Base-by-base conservation (phyloP, 2,888 invertebrate genomes). In the Brenthis daphne region DNA sequence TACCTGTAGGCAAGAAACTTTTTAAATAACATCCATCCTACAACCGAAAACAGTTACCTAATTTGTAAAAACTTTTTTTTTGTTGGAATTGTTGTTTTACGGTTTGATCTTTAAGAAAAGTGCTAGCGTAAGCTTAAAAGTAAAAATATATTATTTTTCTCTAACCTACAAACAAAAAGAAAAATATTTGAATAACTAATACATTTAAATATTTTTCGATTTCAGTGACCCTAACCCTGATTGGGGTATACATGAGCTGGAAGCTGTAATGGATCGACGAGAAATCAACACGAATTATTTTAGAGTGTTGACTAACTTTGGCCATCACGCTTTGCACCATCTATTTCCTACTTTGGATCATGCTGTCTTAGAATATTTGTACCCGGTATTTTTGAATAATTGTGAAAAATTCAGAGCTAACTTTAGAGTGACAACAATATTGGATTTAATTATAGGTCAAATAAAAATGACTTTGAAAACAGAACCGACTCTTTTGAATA, bases 271-370 rank as follows among this genome's bases (percentile, higher is more conserved):
- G 79, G 97, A 96, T 80, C 94, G 97, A 50, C 90, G 90, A 3
- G 95, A 96, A 69, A 91, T 96, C 47, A 95, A 95, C 61, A 93
- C 94, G 6, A 94, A 93, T 13, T 89, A 94, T 47, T 95, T 96
- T 79, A 85, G 95, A 68, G 94, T 94, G 5, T 84, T 97, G 77
- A 95, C 96, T 0, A 94, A 95, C 78, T 97, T 96, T 76, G 97
- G 97, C 0, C 95, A 96, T 68, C 97, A 97, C 79, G 90, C 94
- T 0, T 88, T 97, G 6, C 97, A 97, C 82, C 97, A 97, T 85
- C 86, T 97, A 29, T 95, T 97, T 77, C 97, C 97, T 0, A 96
- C 96, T 0, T 78, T 97, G 6, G 97, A 97, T 82, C 97, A 97
- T 78, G 94, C 94, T 0, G 87, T 95, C 33, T 84, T 97, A 37